Evolutionary conservation across 2,797 vertebrate genomes (phyloP), one percentile per base, ranked within the genome.

Genomic region (Cryptoblepharus egeriae): DNA sequence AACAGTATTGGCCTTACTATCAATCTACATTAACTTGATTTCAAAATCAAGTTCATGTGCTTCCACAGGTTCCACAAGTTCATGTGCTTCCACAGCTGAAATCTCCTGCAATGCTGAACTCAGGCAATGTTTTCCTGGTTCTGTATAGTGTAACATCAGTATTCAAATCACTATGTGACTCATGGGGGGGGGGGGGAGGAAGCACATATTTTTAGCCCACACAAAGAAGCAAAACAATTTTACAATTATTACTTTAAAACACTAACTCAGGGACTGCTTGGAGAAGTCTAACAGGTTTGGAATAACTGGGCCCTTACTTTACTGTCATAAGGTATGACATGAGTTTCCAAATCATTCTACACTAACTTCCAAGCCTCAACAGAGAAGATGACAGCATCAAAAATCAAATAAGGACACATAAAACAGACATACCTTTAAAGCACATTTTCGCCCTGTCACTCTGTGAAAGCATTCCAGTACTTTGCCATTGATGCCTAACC

Each of bases 401-500:
- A n/a, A 79, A 83, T 16, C 24, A 72, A 24, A 87, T 18, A 16
- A 28, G 30, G 39, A 65, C 45, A 69, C 49, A 28, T n/a, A 78
- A 61, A 45, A n/a, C 9, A 13, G 57, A 84, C 90, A 4, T 94
- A 99, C 98, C 98, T 99, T 99, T 90, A 99, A 94, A 3, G 98
- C 98, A 94, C 98, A 99, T 94, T 98, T 99, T 94, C 97, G 95
- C 88, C 97, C 97, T 0, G 96, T 98, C 90, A 95, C 97, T 94
- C 97, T 97, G 85, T 96, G 97, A 94, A 95, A 97, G 90, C 98
- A 99, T 90, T 98, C 96, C 82, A 99, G 90, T n/a, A 99, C 98
- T 95, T 99, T 99, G 81, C 99, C 98, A 73, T 99, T 99, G 94
- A 99, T 98, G 65, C 98, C 99, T 86, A 99, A 94, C 28, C 99